Evolutionary conservation across 2,888 invertebrate genomes (phyloP).

Genomic region (Eupithecia subumbrata): DNA sequence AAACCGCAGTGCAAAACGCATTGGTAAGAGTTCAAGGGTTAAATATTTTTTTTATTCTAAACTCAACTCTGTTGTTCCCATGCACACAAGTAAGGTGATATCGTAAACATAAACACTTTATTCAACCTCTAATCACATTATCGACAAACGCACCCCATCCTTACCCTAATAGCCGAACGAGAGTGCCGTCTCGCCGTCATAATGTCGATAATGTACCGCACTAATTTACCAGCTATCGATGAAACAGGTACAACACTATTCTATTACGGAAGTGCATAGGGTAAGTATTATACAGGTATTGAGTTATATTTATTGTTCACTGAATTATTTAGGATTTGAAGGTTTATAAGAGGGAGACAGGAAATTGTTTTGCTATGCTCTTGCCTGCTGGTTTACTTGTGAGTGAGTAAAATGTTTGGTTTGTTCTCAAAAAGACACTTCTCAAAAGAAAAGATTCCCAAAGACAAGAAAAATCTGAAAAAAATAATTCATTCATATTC

Average conservation of each 20-base stretch:
- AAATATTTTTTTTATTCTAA: too few species aligned
- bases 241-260: slow-evolving; percentile 57
- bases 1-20: too few species aligned
- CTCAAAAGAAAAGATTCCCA: too few species aligned
- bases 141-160: slow-evolving; percentile 45
- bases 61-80: too few species aligned
- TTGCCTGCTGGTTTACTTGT: neutral
- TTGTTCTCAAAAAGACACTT: too few species aligned
- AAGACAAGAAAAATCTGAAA: too few species aligned
- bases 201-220: slow-evolving; percentile 75
- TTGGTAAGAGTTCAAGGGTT: too few species aligned
- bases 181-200: slow-evolving; percentile 79
- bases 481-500: too few species aligned
- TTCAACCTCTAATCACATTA: slow-evolving; percentile 5
- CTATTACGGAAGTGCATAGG: slow-evolving; percentile 37
- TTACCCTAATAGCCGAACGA: slow-evolving; percentile 65
- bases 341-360: neutral
- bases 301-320: slow-evolving; percentile 18
- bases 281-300: slow-evolving; percentile 16
- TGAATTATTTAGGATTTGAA: slow-evolving; percentile 13
- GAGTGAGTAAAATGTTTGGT: too few species aligned
- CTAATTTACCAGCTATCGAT: slow-evolving; percentile 69
- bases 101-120: neutral
- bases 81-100: neutral
- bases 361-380: neutral